Evolutionary conservation across 2,113 vertebrate species (phyloP).

Genomic region (Scopus umbretta): DNA sequence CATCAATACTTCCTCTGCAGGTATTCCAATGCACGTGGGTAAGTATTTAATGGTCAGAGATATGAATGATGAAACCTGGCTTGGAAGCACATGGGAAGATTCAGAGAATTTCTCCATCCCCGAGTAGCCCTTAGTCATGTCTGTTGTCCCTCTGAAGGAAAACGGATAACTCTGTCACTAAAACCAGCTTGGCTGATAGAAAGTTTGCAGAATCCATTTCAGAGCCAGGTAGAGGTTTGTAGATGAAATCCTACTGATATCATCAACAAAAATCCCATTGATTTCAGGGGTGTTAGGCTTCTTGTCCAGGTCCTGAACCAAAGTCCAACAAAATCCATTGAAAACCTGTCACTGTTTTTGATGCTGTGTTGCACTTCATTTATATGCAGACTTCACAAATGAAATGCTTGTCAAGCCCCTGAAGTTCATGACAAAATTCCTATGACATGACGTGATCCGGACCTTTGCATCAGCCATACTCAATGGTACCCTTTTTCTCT

Average conservation of each 20-base stretch:
- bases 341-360: background rate
- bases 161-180: background rate
- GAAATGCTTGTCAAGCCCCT: background rate
- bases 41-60: background rate
- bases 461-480: background rate
- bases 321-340: background rate
- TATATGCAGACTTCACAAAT: background rate
- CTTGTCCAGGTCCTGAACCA: background rate
- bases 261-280: background rate
- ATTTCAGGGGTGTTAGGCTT: background rate
- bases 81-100: background rate
- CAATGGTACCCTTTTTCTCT: background rate
- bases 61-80: background rate
- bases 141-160: background rate
- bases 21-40: background rate
- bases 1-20: background rate
- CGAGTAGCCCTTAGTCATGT: background rate
- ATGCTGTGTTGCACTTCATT: background rate
- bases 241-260: background rate
- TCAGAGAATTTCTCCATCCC: background rate
- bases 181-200: background rate
- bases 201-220: background rate
- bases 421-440: background rate
- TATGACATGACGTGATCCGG: background rate
- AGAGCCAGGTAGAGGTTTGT: background rate